These are phyloP conservation scores for Entomobrya proxima DNA, from an alignment of 2,888 invertebrate genomes.

Conservation along the genomic window DNA sequence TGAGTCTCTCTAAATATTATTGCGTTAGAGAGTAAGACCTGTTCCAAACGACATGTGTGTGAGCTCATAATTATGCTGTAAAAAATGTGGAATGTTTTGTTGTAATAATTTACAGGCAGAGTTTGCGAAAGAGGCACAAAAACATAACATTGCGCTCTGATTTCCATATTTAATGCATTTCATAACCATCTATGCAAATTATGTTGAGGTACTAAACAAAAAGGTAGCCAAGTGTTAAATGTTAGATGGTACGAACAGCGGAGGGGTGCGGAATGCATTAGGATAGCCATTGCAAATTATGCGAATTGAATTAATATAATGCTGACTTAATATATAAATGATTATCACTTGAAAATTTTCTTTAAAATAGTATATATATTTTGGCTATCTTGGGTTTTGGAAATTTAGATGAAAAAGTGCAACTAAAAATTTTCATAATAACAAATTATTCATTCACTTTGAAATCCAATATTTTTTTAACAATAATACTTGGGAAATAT, in stretches of 20 bases:
- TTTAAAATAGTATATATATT: no score
- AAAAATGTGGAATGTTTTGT: background rate
- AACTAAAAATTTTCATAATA: no score
- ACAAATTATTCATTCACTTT: no score
- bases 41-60: background rate
- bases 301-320: no score
- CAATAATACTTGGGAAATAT: no score
- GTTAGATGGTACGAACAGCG: background rate
- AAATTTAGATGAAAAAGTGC: no score
- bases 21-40: background rate
- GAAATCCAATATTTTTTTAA: no score
- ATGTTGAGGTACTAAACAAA: background rate
- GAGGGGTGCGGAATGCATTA: background rate
- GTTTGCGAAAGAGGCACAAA: background rate
- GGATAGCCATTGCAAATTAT: background rate
- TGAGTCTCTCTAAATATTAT: background rate
- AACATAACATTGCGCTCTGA: background rate
- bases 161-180: background rate
- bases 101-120: background rate
- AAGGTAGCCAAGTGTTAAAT: background rate
- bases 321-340: no score
- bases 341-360: no score
- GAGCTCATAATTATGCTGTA: background rate
- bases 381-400: no score
- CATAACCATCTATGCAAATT: constrained; percentile 45